phyloP scores from a whole-genome alignment of 2,113 vertebrate genomes.

The Macrotus californicus region DNA sequence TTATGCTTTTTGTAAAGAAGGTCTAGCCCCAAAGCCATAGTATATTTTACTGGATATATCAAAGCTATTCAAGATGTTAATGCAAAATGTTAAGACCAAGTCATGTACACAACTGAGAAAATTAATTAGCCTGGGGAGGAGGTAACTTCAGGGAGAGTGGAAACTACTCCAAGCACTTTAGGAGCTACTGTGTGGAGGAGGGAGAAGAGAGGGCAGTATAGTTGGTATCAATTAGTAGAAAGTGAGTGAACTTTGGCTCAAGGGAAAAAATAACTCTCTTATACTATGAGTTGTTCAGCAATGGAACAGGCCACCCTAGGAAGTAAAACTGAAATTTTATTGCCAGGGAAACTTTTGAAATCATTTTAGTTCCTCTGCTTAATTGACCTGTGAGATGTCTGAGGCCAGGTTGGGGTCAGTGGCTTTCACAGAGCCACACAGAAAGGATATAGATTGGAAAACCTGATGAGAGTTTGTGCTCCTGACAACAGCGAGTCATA shows the following conservation, averaged over 20 bases:
- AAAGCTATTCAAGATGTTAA: neutral
- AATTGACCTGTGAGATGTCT: neutral
- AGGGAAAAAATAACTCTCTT: neutral
- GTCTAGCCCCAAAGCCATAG: neutral
- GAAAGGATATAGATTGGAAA: neutral
- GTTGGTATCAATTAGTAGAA: neutral
- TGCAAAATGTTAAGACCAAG: neutral
- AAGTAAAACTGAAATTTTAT: neutral
- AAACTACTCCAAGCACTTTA: neutral
- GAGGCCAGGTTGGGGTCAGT: neutral
- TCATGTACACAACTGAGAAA: neutral
- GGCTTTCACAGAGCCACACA: neutral
- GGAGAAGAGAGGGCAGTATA: neutral
- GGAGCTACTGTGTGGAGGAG: neutral
- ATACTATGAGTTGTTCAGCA: neutral
- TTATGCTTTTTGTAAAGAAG: neutral
- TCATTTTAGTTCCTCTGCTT: neutral
- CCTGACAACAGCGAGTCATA: neutral
- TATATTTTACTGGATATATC: neutral
- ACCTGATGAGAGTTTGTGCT: rapidly evolving
- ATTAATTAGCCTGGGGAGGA: neutral
- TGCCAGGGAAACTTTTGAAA: neutral
- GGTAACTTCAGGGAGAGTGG: neutral
- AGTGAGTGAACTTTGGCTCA: neutral
- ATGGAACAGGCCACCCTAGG: neutral